Evolutionary conservation across 2,797 vertebrate genomes (phyloP).

Genomic region (Enteromius anoplus): DNA sequence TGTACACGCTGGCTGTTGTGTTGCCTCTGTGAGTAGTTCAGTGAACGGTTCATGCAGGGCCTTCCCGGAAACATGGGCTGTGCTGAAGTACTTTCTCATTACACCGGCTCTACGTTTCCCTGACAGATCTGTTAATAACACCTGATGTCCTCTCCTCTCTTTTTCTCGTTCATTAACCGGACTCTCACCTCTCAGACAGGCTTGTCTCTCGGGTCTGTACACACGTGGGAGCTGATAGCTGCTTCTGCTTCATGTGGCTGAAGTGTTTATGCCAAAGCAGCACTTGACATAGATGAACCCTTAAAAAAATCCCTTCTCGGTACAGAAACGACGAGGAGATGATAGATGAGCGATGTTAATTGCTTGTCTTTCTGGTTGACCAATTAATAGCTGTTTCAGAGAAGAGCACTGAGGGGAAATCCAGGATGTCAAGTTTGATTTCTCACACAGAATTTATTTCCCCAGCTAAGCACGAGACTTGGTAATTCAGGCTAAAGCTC

Average conservation of each 20-base stretch:
- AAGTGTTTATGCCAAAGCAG: constrained; percentile 4
- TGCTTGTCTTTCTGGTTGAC: constrained; percentile 36
- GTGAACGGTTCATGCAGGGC: neutral
- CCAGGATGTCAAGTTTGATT: constrained; percentile 13
- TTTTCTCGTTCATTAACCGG: constrained; percentile 26
- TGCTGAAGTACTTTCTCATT: constrained; percentile 29
- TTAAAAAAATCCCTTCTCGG: neutral
- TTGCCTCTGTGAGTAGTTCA: neutral
- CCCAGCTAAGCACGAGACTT: neutral
- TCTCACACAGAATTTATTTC: neutral
- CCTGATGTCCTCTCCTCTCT: constrained; percentile 61
- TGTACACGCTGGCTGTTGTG: neutral
- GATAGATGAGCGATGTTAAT: constrained; percentile 29
- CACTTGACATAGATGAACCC: constrained; percentile 2
- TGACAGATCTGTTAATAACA: constrained; percentile 51
- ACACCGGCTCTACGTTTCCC: constrained; percentile 18
- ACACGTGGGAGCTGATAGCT: constrained; percentile 44
- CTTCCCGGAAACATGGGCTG: neutral
- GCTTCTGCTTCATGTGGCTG: constrained; percentile 10
- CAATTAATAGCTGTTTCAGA: constrained; percentile 32
- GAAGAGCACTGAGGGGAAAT: neutral
- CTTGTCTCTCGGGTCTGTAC: constrained; percentile 11
- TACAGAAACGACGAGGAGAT: neutral
- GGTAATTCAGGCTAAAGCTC: constrained; percentile 17
- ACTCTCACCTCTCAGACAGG: constrained; percentile 34